phyloP scores from a whole-genome alignment of 2,797 vertebrate species.

The Chaetophractus vellerosus region DNA sequence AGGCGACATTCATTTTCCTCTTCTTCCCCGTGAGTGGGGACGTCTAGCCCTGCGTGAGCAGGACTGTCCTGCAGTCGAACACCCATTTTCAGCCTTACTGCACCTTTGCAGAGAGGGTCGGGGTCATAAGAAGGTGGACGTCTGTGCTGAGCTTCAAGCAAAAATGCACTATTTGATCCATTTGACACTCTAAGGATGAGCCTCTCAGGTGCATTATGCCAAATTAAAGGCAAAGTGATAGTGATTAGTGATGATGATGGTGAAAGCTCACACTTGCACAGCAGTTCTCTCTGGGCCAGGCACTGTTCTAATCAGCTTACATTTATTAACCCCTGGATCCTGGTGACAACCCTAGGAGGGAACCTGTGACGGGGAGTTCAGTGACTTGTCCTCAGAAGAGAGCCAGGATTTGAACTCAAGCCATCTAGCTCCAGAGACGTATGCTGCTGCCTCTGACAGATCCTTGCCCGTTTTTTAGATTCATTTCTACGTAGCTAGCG shows the following conservation, averaged over 20 bases:
- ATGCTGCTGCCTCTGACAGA: accelerated
- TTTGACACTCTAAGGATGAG: not conserved
- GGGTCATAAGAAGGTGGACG: not conserved
- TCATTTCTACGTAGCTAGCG: not conserved
- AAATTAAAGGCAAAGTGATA: not conserved
- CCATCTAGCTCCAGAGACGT: not conserved
- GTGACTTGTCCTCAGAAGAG: not conserved
- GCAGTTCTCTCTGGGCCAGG: too few species aligned
- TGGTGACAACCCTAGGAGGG: not conserved
- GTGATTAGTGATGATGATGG: accelerated
- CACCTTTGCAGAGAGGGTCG: not conserved
- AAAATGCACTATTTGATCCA: not conserved
- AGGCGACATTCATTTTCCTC: conserved; percentile 42
- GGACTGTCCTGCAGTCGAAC: not conserved
- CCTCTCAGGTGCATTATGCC: not conserved
- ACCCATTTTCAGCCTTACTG: not conserved
- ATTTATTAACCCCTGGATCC: not conserved
- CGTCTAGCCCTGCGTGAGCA: too few species aligned
- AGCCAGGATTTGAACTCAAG: not conserved
- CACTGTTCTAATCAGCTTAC: not conserved
- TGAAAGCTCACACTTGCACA: accelerated
- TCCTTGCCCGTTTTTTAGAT: not conserved
- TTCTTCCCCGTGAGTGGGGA: not conserved
- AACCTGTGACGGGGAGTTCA: not conserved
- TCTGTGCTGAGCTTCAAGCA: not conserved